Percentiles rank a stretch among this genome's conserved stretches.
phyloP scores from a whole-genome alignment of 1,140 invertebrate species.

The Aricia agestis region DNA sequence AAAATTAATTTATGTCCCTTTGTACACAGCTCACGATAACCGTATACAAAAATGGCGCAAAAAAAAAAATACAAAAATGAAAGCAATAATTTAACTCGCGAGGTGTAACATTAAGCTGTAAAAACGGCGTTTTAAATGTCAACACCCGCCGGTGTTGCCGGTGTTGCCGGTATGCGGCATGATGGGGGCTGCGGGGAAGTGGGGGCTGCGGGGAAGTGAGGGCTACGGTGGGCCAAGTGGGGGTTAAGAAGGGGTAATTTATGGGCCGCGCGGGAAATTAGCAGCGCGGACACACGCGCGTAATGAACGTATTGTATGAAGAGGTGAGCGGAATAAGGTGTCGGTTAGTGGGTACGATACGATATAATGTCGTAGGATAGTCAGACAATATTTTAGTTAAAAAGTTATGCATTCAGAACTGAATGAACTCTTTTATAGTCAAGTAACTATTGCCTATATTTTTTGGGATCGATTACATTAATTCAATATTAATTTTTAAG shows the following conservation, averaged over 20 bases:
- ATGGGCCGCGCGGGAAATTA: constrained; percentile 54
- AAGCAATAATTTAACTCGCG: constrained; percentile 9
- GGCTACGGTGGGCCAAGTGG: neutral
- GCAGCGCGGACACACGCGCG: constrained; percentile 34
- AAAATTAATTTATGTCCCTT: neutral
- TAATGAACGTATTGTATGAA: constrained; percentile 41
- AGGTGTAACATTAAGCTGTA: constrained; percentile 2
- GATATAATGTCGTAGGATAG: neutral
- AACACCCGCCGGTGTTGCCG: too few species aligned
- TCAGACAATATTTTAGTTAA: neutral
- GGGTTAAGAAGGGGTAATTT: constrained; percentile 45
- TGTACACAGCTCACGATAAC: neutral
- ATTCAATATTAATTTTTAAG: too few species aligned
- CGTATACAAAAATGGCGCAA: neutral
- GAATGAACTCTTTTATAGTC: too few species aligned
- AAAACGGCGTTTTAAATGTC: constrained; percentile 12
- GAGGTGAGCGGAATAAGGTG: constrained; percentile 27
- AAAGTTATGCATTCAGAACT: neutral
- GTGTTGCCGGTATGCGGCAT: constrained; percentile 5
- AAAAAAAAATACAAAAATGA: neutral
- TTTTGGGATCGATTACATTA: too few species aligned
- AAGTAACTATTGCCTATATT: too few species aligned
- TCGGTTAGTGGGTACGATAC: constrained; percentile 6
- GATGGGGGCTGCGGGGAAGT: neutral
- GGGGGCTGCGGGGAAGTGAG: neutral